Percentiles rank a stretch among this genome's conserved stretches.
Conservation (phyloP, 2,113 vertebrate genomes). For the Myanophis thanlyinensis region DNA sequence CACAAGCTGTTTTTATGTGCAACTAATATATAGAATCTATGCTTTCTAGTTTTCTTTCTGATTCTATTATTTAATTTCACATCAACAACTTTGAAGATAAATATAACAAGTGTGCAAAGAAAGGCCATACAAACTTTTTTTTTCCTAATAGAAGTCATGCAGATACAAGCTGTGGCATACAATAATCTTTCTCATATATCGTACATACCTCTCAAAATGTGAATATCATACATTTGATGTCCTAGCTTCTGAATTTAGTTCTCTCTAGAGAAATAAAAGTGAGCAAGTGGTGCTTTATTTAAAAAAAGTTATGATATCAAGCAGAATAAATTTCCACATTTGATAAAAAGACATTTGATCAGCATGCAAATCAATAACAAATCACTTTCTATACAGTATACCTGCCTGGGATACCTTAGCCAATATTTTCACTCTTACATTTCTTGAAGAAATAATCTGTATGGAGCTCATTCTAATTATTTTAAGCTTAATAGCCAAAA, state of each 20-base stretch:
- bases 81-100: background rate
- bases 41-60: background rate
- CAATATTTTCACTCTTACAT: constrained; percentile 20
- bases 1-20: background rate
- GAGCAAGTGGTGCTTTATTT: constrained; percentile 4
- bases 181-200: background rate
- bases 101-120: constrained; percentile 1
- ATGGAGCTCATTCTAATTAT: background rate
- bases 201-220: background rate
- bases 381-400: background rate
- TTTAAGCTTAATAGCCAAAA: constrained; percentile 11
- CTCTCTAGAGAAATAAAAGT: background rate
- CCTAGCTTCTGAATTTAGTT: constrained; percentile 13
- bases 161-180: background rate
- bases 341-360: constrained; percentile 1
- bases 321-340: background rate
- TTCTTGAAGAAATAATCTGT: constrained; percentile 15
- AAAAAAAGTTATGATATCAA: constrained; percentile 3
- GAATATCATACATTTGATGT: constrained; percentile 15
- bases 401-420: background rate
- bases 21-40: background rate
- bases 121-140: background rate
- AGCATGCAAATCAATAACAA: constrained; percentile 9
- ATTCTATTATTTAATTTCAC: constrained; percentile 2
- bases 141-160: background rate